Evolutionary conservation across 2,888 invertebrate genomes (phyloP), one percentile per base, ranked within the genome.

Genomic region (Papilio protenor): DNA sequence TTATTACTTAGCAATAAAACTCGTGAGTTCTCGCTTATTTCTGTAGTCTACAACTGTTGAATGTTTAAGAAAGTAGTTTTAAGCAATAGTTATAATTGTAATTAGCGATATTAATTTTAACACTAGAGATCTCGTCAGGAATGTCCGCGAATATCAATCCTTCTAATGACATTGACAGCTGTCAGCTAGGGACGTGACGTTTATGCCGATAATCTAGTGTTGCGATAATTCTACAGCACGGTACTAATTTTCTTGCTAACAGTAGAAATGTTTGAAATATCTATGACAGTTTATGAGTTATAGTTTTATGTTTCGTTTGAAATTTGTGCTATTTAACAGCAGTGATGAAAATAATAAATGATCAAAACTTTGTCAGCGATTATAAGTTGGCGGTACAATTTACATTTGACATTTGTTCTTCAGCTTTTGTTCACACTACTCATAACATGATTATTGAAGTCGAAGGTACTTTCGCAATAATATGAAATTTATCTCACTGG

Each of bases 381-480:
- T 40, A 8, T 40, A 40, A 40, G 40, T 40, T 40, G 5, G 40
- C 40, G 40, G 40, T 8, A 40, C 40, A 40, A 40, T 40, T 40
- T 40, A 40, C 40, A 40, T 40, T 16, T 16, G 5, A 40, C 6
- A 40, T 40, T 16, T 16, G 16, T 52, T n/a, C 8, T 57, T 11
- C 21, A 57, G 21, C 45, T 11, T 66, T 45, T 1, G n/a, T 66
- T 66, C 12, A 66, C 6, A 40, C 8, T 33, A 10, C 14, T 16
- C 66, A 11, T n/a, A 66, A n/a, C 33, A 21, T 66, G 45, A 4
- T 66, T 66, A 40, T 40, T 40, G n/a, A 11, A 66, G 1, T 66
- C 45, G 45, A 47, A 69, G 76, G 4, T 72, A 52, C 23, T 55
- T 52, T 55, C 72, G 18, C 52, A 72, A 72, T 69, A 69, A 69